Evolutionary conservation across 2,888 invertebrate species (phyloP).

Genomic region (Nymphalis c-album): DNA sequence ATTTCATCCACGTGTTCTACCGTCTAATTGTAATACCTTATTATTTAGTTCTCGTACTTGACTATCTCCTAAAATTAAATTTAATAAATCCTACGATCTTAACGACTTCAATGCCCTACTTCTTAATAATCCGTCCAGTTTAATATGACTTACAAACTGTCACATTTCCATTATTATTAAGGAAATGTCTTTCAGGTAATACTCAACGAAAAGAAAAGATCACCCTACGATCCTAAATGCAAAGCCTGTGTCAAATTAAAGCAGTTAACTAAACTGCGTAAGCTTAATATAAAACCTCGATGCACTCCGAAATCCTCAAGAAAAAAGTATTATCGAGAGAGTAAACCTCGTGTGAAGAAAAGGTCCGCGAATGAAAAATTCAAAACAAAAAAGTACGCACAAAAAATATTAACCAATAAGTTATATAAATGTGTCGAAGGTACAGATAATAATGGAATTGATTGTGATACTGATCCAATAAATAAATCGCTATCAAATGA

Average conservation of each 20-base stretch:
- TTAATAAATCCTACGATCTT: too few species aligned
- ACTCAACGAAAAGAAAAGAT: not conserved
- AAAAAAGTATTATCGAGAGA: not conserved
- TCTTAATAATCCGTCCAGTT: too few species aligned
- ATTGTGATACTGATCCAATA: not conserved
- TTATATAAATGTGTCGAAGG: not conserved
- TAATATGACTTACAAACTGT: too few species aligned
- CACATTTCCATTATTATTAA: too few species aligned
- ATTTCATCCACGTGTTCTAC: too few species aligned
- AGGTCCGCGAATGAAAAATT: not conserved
- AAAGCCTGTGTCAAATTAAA: constrained; percentile 14
- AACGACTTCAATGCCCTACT: not conserved
- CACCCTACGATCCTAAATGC: constrained; percentile 8
- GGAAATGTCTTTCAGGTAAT: not conserved
- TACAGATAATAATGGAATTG: not conserved
- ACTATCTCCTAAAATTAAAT: too few species aligned
- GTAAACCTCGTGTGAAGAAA: not conserved
- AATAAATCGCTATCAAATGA: not conserved
- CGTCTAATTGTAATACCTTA: too few species aligned
- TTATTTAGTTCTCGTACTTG: too few species aligned
- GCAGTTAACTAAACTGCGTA: constrained; percentile 16
- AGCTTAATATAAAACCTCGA: constrained; percentile 14
- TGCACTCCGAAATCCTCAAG: constrained; percentile 3
- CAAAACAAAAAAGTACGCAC: not conserved
- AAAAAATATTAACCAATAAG: not conserved